Evolutionary conservation across 2,888 invertebrate genomes (phyloP).

Genomic region (Aproaerema taeniolella): DNA sequence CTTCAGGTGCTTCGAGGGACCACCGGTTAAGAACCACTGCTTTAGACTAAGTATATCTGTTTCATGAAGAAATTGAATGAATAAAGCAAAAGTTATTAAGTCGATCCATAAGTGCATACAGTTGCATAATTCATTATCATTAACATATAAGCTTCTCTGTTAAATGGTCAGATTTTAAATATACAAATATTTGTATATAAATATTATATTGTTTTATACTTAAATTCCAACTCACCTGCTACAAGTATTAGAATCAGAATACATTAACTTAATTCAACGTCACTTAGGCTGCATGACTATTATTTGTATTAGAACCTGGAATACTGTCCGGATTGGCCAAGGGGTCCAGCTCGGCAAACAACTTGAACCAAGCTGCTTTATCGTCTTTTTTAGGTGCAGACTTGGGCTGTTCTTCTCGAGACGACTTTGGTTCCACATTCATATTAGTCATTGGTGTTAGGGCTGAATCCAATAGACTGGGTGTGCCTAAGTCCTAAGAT

Average conservation of each 20-base stretch:
- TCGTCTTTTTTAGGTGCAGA: conserved; percentile 68
- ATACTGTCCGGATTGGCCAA: conserved; percentile 88
- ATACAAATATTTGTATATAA: too few species aligned
- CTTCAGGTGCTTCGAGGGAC: too few species aligned
- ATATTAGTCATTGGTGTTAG: conserved; percentile 32
- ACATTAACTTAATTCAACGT: conserved; percentile 57
- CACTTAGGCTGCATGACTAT: conserved; percentile 69
- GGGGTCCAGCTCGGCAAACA: conserved; percentile 96
- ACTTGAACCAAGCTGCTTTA: conserved; percentile 86
- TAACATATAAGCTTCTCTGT: too few species aligned
- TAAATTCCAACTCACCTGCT: neutral
- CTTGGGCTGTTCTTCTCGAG: neutral
- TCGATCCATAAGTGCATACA: too few species aligned
- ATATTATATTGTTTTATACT: neutral
- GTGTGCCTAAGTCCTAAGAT: conserved; percentile 40
- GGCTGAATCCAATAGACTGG: conserved; percentile 33
- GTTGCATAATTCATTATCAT: too few species aligned
- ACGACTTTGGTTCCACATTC: neutral
- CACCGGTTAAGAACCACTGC: too few species aligned
- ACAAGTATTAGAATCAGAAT: neutral
- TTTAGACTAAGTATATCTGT: too few species aligned
- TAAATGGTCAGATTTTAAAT: too few species aligned
- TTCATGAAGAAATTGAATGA: too few species aligned
- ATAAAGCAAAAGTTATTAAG: too few species aligned
- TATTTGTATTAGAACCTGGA: conserved; percentile 57